Conservation (phyloP, 2,113 vertebrate species). For the Lagopus muta region DNA sequence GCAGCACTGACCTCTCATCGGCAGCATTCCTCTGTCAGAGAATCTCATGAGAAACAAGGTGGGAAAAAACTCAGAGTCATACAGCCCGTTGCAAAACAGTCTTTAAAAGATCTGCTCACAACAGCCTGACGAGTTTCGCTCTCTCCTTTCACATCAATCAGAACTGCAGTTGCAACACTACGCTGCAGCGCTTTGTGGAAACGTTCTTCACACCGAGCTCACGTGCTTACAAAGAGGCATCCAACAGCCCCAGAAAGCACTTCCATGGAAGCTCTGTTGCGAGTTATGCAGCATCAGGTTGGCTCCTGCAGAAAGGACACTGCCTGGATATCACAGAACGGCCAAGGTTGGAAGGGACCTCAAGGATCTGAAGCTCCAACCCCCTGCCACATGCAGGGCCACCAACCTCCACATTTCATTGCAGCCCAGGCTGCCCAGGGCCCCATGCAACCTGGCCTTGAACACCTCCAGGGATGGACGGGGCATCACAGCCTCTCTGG, state of each 20-base stretch:
- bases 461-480: too few species aligned
- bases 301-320: not conserved
- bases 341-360: too few species aligned
- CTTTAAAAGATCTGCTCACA: too few species aligned
- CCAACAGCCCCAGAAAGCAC: not conserved
- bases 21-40: accelerated
- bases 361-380: too few species aligned
- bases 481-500: too few species aligned
- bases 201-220: not conserved
- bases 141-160: accelerated
- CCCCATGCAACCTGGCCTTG: too few species aligned
- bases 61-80: accelerated
- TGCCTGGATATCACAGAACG: not conserved
- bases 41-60: accelerated
- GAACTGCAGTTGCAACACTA: accelerated
- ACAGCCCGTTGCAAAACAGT: accelerated
- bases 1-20: accelerated
- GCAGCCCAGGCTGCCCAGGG: too few species aligned
- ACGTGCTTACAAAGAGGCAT: not conserved
- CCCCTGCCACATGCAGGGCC: too few species aligned
- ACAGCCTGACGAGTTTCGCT: accelerated
- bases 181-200: accelerated
- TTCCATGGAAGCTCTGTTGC: not conserved
- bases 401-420: too few species aligned
- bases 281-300: not conserved